Percentiles rank a stretch among this genome's conserved stretches.
Evolutionary conservation across 2,888 invertebrate species (phyloP).

Genomic region (Galerucella nymphaeae): DNA sequence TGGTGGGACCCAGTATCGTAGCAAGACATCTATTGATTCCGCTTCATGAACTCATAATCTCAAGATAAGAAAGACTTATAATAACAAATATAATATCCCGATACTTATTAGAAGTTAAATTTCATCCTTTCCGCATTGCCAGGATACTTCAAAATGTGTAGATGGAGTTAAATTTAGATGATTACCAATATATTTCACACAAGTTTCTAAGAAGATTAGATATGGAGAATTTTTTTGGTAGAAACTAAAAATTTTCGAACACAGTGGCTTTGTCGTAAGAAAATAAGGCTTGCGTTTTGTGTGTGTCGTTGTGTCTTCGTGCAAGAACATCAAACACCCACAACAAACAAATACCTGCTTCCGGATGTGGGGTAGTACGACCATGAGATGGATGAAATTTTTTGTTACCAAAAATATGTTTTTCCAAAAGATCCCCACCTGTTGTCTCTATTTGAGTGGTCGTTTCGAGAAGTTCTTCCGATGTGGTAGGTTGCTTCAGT

Average conservation of each 20-base stretch:
- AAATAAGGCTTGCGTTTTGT: constrained; percentile 10
- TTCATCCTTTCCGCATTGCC: too few relatives aligned
- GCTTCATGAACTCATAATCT: too few relatives aligned
- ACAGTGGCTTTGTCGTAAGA: background rate
- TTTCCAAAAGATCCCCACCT: constrained; percentile 41
- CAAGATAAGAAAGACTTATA: too few relatives aligned
- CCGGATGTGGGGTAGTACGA: constrained; percentile 51
- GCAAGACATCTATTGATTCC: too few relatives aligned
- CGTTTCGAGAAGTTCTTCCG: constrained; percentile 15
- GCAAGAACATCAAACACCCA: constrained; percentile 25
- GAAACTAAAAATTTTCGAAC: background rate
- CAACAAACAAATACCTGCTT: constrained; percentile 50
- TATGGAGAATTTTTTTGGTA: background rate
- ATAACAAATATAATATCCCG: too few relatives aligned
- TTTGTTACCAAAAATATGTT: constrained; percentile 53
- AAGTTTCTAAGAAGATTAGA: background rate
- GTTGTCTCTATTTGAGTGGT: constrained; percentile 28
- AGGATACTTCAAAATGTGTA: too few relatives aligned
- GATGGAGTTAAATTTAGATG: too few relatives aligned
- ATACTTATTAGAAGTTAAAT: too few relatives aligned
- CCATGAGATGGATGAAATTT: constrained; percentile 54
- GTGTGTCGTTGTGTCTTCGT: constrained; percentile 15
- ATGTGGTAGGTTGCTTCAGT: background rate
- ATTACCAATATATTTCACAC: background rate
- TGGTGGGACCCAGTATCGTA: too few relatives aligned